Conservation (phyloP, 1,140 invertebrate species). For the Proctacanthus coquilletti region DNA sequence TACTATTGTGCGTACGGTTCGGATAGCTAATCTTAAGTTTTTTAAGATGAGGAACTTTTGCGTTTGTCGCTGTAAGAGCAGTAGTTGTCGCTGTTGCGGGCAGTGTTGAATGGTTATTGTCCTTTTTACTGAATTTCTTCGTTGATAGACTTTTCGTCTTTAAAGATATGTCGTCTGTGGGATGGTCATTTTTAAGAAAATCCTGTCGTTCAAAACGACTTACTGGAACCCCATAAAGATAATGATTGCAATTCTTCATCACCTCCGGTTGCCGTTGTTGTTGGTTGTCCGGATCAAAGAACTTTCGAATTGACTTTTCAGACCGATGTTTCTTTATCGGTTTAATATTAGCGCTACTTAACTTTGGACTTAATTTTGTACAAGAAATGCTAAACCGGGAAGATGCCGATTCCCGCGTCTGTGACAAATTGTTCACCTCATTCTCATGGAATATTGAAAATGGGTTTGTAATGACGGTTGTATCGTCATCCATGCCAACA, state of each 20-base stretch:
- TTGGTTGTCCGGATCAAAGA: slow-evolving; percentile 12
- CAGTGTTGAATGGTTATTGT: slow-evolving; percentile 1
- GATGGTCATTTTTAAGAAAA: slow-evolving; percentile 8
- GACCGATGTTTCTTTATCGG: slow-evolving; percentile 5
- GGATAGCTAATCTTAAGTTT: slow-evolving; percentile 26
- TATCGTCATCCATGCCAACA: no score
- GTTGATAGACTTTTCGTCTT: not conserved
- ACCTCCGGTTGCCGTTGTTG: slow-evolving; percentile 6
- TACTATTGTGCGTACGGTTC: slow-evolving; percentile 15
- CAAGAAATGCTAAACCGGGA: no score
- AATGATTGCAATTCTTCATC: slow-evolving; percentile 10
- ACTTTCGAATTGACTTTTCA: slow-evolving; percentile 11
- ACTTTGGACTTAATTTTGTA: not conserved
- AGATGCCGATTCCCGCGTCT: no score
- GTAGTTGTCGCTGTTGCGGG: not conserved
- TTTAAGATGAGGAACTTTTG: slow-evolving; percentile 16
- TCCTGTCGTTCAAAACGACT: slow-evolving; percentile 24
- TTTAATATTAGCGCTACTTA: not conserved
- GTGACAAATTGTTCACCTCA: no score
- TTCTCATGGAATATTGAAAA: slow-evolving; percentile 28
- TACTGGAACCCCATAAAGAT: slow-evolving; percentile 18
- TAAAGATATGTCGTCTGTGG: not conserved
- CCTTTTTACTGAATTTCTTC: slow-evolving; percentile 11
- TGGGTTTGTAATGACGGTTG: slow-evolving; percentile 25
- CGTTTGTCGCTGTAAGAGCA: not conserved